Evolutionary conservation across 2,888 invertebrate species (phyloP), one percentile per base, ranked within the genome.

Genomic region (Sturmia bella): DNA sequence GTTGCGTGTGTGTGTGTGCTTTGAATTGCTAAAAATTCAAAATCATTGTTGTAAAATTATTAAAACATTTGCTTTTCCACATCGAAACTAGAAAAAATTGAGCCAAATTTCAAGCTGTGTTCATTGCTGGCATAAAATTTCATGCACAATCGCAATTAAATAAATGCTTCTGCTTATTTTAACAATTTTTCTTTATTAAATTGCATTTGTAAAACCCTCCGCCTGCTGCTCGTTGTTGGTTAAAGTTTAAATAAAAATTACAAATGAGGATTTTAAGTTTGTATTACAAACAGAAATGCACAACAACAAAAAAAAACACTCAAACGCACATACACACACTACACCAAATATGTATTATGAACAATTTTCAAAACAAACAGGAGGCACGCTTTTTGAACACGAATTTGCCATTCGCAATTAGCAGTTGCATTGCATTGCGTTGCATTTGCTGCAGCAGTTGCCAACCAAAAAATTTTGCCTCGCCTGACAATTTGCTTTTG

Each of bases 321-420:
- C 39, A 63, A 63, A n/a, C 24, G 32, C 32, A 32, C 32, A 9
- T 32, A 32, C 32, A 32, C 32, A n/a, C n/a, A n/a, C n/a, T n/a
- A n/a, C 32, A 32, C 32, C 5, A 5, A 32, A 3, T 9, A 27
- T 27, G 1, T 32, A 32, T 24, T 39, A 48, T 57, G 19, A 64
- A 64, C 63, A 48, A 54, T 15, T 24, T 11, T 39, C 3, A 27
- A 39, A 69, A 56, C 41, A 57, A 80, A 45, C 56, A 70, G 45
- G 48, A 78, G 74, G 83, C 83, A 83, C 80, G 83, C 83, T 83
- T 80, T 83, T 80, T 80, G 74, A 80, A 80, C 78, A 83, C 80
- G 83, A 83, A 78, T 66, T 72, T 80, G 77, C 48, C 63, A 73
- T 56, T 70, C 24, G 37, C 50, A 66, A 66, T 59, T 80, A 50